Base-by-base conservation (phyloP, 2,113 vertebrate species). In the Rousettus leschenaultii region DNA sequence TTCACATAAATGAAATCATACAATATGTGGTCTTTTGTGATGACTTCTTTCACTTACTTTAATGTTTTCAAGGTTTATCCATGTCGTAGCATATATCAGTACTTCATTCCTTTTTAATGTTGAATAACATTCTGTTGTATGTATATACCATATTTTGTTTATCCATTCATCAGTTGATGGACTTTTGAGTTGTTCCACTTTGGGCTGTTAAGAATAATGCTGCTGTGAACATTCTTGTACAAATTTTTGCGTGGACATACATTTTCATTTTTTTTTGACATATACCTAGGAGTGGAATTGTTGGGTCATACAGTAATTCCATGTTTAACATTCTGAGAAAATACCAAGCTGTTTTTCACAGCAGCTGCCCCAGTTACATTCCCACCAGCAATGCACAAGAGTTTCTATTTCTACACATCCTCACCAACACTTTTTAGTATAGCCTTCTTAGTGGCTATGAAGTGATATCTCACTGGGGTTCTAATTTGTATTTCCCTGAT, bases 1-100 rank as follows among this genome's bases (percentile, higher is more conserved):
- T 94, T 94, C n/a, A 24, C 28, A n/a, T 80, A 68, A 93, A 55
- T 28, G 7, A 26, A 82, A 74, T 92, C 24, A 48, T 38, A 35
- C 18, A 35, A 45, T 33, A 22, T 40, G 16, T n/a, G 7, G 78
- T 75, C 35, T 51, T 51, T 85, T 92, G 63, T 28, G 68, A 45
- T 77, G 38, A 9, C 10, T 57, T 89, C 24, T 92, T 71, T 53
- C 61, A 38, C 3, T 77, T 70, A 22, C 40, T 6, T 19, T 18
- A n/a, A 33, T 16, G 13, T 77, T 88, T 79, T 74, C 33, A 68
- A 93, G 40, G 7, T 51, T 59, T 59, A 65, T 77, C 19, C 48
- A 21, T 53, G 24, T 68, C 4, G 19, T n/a, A 35, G 18, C 15
- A n/a, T 22, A 6, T 28, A 40, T 26, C 15, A 73, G 33, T 18